Evolutionary conservation across 2,797 vertebrate species (phyloP).

Genomic region (Phalanger gymnotis): DNA sequence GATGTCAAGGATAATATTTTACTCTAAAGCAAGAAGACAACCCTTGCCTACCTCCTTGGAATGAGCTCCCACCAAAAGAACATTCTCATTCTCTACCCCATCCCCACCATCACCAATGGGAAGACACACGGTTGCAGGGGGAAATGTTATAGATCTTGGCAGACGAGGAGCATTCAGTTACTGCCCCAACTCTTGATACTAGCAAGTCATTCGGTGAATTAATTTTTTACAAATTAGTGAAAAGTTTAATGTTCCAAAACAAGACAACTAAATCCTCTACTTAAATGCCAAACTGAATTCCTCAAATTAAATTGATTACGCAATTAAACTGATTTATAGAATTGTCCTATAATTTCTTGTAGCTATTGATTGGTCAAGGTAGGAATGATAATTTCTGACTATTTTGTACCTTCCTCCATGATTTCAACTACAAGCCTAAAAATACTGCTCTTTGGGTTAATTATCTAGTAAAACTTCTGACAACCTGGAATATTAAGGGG

Average conservation of each 20-base stretch:
- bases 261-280: neutral
- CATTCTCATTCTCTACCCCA: neutral
- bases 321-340: neutral
- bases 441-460: conserved; percentile 47
- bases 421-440: conserved; percentile 44
- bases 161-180: neutral
- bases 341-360: neutral
- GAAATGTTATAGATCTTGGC: neutral
- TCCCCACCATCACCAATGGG: neutral
- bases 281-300: neutral
- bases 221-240: neutral
- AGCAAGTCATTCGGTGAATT: neutral
- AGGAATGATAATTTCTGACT: neutral
- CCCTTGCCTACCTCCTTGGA: neutral
- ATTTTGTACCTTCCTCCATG: neutral
- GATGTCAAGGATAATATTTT: neutral
- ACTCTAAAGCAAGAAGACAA: neutral
- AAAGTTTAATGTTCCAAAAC: neutral
- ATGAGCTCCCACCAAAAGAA: neutral
- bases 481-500: neutral
- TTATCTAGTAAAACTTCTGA: neutral
- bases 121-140: neutral
- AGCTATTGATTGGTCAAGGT: neutral
- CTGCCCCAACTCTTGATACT: neutral
- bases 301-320: no score